Evolutionary conservation across 2,888 invertebrate genomes (phyloP), one percentile per base, ranked within the genome.

Genomic region (Leptinotarsa juncta): DNA sequence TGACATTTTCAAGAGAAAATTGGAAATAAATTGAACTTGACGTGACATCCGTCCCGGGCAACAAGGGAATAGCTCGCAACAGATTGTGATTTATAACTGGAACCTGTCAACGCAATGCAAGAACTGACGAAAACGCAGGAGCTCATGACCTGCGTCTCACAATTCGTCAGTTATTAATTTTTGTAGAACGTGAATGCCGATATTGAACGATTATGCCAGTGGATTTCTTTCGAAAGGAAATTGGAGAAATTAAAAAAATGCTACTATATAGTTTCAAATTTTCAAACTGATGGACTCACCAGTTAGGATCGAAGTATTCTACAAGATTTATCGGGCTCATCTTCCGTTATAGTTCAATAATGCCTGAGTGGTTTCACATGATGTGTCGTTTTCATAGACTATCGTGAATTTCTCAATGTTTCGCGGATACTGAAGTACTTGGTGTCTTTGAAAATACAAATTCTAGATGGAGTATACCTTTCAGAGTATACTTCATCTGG

Each of bases 51-150:
- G 57, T 57, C 57, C 57, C 23, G 23, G 14, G 57, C 57, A 23
- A 57, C 57, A 23, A 23, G 57, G 57, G 57, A 57, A 15, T 23
- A 57, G 14, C 26, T 57, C 57, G 15, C 3, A 57, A 57, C 57
- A 57, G 57, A 57, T 57, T 57, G 26, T 57, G 57, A 57, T 57
- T 57, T 57, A 57, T 57, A 57, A 23, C 57, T 57, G 23, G 20
- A 20, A 23, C 53, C 23, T 26, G 57, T 57, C 57, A 57, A 51
- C 51, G 51, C 51, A 42, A 53, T 18, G 18, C 53, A 57, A 57
- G 57, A 26, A 57, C 15, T 57, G 20, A 23, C 57, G 57, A 57
- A 5, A 42, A 53, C 53, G 18, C 53, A 57, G 4, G 57, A 57
- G 26, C 23, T 57, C 57, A 15, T 20, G 57, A 57, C 3, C 20